These are phyloP conservation scores for Conger conger DNA, from an alignment of 2,113 vertebrate species.

Conservation along the genomic window DNA sequence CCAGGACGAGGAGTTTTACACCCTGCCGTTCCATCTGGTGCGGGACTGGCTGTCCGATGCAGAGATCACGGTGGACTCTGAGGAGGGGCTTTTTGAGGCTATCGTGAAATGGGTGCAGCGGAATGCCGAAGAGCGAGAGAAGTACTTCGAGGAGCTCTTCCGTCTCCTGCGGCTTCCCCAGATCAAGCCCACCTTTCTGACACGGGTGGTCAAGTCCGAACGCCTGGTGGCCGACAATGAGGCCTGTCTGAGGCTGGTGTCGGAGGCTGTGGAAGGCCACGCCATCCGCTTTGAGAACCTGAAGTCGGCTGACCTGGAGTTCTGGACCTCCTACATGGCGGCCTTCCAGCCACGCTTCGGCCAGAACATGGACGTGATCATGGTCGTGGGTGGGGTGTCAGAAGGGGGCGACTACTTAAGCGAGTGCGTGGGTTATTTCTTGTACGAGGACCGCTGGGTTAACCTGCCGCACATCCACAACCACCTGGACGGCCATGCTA, in stretches of 20 bases:
- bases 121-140: slow-evolving; percentile 80
- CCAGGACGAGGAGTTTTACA: slow-evolving; percentile 97
- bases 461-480: slow-evolving; percentile 97
- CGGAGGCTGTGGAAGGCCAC: slow-evolving; percentile 90
- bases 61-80: slow-evolving; percentile 92
- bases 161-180: slow-evolving; percentile 88
- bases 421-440: slow-evolving; percentile 96
- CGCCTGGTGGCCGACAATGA: slow-evolving; percentile 78
- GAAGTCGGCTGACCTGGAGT: slow-evolving; percentile 82
- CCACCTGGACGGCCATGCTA: slow-evolving; percentile 92
- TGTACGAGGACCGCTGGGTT: slow-evolving; percentile 96
- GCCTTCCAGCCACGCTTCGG: slow-evolving; percentile 87
- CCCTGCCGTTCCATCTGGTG: slow-evolving; percentile 90
- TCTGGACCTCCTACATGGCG: slow-evolving; percentile 71
- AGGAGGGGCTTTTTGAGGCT: slow-evolving; percentile 93
- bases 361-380: slow-evolving; percentile 98
- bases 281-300: slow-evolving; percentile 90
- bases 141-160: slow-evolving; percentile 94
- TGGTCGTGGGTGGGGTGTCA: slow-evolving; percentile 94
- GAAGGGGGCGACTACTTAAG: slow-evolving; percentile 96
- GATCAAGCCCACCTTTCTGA: slow-evolving; percentile 95
- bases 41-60: slow-evolving; percentile 93
- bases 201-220: slow-evolving; percentile 87
- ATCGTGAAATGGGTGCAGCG: slow-evolving; percentile 93
- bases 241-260: slow-evolving; percentile 82